Conservation (phyloP, 2,797 vertebrate genomes). For the Pangasius sanitwongsei region DNA sequence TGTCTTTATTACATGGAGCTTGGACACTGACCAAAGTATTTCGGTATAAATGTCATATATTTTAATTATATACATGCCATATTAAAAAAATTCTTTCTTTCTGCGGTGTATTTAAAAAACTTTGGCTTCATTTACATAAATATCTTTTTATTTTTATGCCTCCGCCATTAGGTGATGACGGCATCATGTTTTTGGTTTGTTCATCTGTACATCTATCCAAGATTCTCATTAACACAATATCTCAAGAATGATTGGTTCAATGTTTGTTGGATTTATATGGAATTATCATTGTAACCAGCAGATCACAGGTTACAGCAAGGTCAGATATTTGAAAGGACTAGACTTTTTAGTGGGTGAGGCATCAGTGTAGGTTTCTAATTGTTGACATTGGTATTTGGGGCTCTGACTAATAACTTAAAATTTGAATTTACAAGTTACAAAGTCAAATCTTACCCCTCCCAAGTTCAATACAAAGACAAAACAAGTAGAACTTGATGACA, state of each 20-base stretch:
- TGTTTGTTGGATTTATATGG: too few relatives aligned
- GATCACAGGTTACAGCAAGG: too few relatives aligned
- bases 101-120: neutral
- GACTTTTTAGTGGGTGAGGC: too few relatives aligned
- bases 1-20: neutral
- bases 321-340: neutral
- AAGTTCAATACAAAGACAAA: too few relatives aligned
- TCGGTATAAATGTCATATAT: neutral
- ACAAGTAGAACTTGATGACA: too few relatives aligned
- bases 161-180: neutral
- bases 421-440: too few relatives aligned
- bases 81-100: neutral
- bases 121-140: neutral
- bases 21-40: neutral
- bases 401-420: too few relatives aligned
- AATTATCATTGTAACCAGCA: too few relatives aligned
- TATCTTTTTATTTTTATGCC: neutral
- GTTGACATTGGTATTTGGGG: too few relatives aligned
- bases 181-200: neutral
- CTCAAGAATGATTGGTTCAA: neutral
- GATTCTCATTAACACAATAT: neutral
- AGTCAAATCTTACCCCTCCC: too few relatives aligned
- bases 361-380: neutral
- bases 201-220: neutral
- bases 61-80: neutral